Base-by-base conservation (phyloP, 1,140 invertebrate genomes). In the Neodiprion virginianus region DNA sequence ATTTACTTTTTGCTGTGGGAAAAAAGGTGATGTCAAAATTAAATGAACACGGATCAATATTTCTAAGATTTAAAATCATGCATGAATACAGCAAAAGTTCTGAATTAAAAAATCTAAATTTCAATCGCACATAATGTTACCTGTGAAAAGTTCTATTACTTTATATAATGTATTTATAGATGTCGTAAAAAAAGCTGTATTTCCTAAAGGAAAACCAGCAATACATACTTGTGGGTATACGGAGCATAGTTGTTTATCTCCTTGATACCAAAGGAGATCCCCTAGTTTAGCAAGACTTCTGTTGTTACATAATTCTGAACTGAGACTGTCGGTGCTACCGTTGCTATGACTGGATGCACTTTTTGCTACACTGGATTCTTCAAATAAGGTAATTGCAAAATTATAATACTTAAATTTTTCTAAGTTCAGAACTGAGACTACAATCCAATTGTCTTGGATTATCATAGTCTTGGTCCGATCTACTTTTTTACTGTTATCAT, bases 251-350 rank as follows among this genome's bases (percentile, higher is more conserved):
- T 87, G 83, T 76, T 89, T 88, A 50, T 89, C 86, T 12, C 83
- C 88, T 77, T 87, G 81, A 75, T 87, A 87, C 90, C 90, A 91
- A 40, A 92, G 78, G 69, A 92, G 85, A 78, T 92, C 90, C 48
- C 88, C 88, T 67, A 92, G 83, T 81, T 84, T 89, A 50, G 90
- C 90, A 76, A 82, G 74, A 78, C 77, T 84, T 40, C 87, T 87
- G 80, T 91, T 92, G 48, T 74, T 75, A 76, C 91, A 91, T 14
- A 90, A 82, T 71, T 85, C 81, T 4, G 91, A 92, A 72, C 87
- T 90, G 23, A 90, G 80, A 65, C 76, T 73, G 61, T 67, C 76
- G 53, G 75, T 70, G 14, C 48, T 40, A 53, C 75, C 79, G 10
- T 68, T 73, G 73, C n/a, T 72, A 71, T 78, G 74, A 70, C 53